Percentiles rank a stretch among this genome's conserved stretches.
These are phyloP conservation scores for Periophthalmus modestus DNA, from an alignment of 2,113 vertebrate species.

Conservation along the genomic window DNA sequence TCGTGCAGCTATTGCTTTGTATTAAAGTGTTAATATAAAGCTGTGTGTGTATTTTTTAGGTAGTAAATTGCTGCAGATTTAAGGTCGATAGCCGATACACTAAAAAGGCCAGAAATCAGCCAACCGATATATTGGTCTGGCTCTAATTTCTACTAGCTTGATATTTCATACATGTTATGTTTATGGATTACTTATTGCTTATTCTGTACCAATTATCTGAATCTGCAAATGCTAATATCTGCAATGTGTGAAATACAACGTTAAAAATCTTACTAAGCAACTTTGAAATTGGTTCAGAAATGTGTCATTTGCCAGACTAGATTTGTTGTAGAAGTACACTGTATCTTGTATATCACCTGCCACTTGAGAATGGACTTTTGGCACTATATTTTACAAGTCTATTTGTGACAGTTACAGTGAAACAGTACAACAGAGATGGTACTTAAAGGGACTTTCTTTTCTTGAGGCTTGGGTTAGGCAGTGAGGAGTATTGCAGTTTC, in stretches of 20 bases:
- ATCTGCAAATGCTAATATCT: neutral
- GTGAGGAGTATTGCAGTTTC: neutral
- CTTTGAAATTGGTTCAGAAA: neutral
- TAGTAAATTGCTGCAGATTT: too few relatives aligned
- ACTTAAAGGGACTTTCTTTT: conserved; percentile 1
- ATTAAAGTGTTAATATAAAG: too few relatives aligned
- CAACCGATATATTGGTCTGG: too few relatives aligned
- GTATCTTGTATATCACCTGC: neutral
- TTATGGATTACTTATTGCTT: neutral
- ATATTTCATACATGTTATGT: too few relatives aligned
- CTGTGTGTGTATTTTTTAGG: too few relatives aligned
- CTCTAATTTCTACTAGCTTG: too few relatives aligned
- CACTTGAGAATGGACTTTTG: too few relatives aligned
- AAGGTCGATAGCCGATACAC: too few relatives aligned
- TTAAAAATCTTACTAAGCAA: neutral
- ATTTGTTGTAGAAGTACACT: neutral
- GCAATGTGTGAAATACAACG: neutral
- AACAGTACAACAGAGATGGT: neutral
- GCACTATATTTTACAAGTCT: neutral
- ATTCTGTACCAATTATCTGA: neutral
- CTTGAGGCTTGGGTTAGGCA: conserved; percentile 2
- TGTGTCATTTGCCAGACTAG: neutral
- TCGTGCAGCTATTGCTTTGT: too few relatives aligned
- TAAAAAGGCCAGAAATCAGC: too few relatives aligned
- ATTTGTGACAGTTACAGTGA: neutral